These are phyloP conservation scores for Pimpla rufipes DNA, from an alignment of 2,888 invertebrate genomes.

Conservation along the genomic window DNA sequence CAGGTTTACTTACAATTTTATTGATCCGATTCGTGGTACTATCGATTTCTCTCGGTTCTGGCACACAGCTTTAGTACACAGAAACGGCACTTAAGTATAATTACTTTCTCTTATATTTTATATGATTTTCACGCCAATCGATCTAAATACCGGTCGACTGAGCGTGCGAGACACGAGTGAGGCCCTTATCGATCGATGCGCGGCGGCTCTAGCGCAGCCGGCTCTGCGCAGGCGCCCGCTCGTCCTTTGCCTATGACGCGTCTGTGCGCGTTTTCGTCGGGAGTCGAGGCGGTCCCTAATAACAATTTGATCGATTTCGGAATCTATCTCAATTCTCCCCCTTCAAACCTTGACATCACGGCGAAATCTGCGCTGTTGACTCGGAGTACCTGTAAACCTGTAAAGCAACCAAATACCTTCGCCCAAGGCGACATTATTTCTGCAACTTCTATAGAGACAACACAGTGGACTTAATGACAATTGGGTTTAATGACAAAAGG, in stretches of 20 bases:
- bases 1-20: not conserved
- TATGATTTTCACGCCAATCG: too few relatives aligned
- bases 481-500: not conserved
- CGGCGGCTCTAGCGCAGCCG: too few relatives aligned
- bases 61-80: too few relatives aligned
- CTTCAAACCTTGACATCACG: conserved; percentile 7
- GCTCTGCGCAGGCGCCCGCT: not conserved
- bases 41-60: too few relatives aligned
- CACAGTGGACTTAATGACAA: not conserved
- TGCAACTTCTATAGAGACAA: not conserved
- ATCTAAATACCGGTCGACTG: too few relatives aligned
- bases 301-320: not conserved
- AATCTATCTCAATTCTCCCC: not conserved
- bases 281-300: not conserved
- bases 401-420: not conserved
- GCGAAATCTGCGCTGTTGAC: not conserved
- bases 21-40: not conserved
- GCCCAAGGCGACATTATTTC: not conserved
- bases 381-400: not conserved
- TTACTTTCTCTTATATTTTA: too few relatives aligned
- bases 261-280: not conserved
- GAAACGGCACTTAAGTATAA: too few relatives aligned
- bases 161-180: too few relatives aligned
- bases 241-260: not conserved
- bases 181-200: too few relatives aligned